phyloP scores from a whole-genome alignment of 2,113 vertebrate genomes.

The Austrofundulus limnaeus region DNA sequence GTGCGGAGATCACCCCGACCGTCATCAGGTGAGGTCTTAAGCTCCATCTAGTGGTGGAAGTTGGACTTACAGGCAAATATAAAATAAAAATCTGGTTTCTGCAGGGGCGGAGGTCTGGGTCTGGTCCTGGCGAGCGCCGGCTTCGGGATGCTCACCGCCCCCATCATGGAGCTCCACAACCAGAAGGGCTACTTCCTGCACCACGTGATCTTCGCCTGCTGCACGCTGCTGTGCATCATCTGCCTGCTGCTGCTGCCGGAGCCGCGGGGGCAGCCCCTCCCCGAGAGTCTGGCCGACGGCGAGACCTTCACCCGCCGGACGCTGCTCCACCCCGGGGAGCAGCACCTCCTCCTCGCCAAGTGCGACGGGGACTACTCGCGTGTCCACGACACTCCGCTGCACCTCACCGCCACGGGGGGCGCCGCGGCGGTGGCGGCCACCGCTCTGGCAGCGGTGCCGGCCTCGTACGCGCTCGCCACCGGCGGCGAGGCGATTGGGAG shows the following conservation, averaged over 20 bases:
- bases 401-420: conserved; percentile 68
- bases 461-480: conserved; percentile 65
- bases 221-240: conserved; percentile 98
- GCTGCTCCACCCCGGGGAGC: conserved; percentile 88
- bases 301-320: conserved; percentile 92
- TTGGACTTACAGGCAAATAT: neutral
- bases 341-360: conserved; percentile 91
- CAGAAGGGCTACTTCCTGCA: conserved; percentile 99
- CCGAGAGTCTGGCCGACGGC: conserved; percentile 89
- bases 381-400: conserved; percentile 84
- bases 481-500: conserved; percentile 79
- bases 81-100: neutral
- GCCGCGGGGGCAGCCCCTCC: conserved; percentile 89
- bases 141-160: conserved; percentile 94
- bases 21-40: conserved; percentile 98
- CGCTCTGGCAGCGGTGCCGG: conserved; percentile 74
- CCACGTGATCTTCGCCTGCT: conserved; percentile 97
- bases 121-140: conserved; percentile 94
- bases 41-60: conserved; percentile 50
- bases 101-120: conserved; percentile 92
- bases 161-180: conserved; percentile 98
- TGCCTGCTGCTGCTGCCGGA: conserved; percentile 96
- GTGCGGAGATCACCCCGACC: conserved; percentile 95
- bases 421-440: conserved; percentile 75
- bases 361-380: conserved; percentile 93